Evolutionary conservation across 30 jellyfish, hydroid and myxozoan species (phyloP).

Genomic region (Pelagia noctiluca): DNA sequence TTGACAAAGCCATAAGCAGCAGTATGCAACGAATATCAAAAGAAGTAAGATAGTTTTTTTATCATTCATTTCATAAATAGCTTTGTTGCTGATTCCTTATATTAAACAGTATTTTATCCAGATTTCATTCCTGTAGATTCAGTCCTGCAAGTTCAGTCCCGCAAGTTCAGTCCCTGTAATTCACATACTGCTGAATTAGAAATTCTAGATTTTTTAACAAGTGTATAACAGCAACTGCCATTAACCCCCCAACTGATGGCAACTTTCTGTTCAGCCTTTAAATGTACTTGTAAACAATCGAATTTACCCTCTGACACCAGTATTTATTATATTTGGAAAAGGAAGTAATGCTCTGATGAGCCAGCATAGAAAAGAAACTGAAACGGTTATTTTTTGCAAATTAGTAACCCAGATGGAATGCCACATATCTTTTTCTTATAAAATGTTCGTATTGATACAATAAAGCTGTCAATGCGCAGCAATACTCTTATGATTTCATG

Average conservation of each 20-base stretch:
- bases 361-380: neutral
- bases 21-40: conserved; percentile 39
- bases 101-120: neutral
- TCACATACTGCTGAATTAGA: neutral
- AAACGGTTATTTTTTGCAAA: neutral
- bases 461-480: too few relatives aligned
- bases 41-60: conserved; percentile 29
- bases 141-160: too few relatives aligned
- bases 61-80: conserved; percentile 5
- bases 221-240: conserved; percentile 1
- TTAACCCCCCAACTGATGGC: conserved; percentile 1
- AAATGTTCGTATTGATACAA: neutral
- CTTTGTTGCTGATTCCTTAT: neutral
- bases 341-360: neutral
- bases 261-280: neutral
- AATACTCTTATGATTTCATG: too few relatives aligned
- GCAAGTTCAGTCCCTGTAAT: neutral
- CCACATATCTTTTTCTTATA: neutral
- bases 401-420: conserved; percentile 1
- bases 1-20: conserved; percentile 20
- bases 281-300: neutral
- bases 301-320: neutral
- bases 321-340: too few relatives aligned
- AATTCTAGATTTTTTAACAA: neutral
- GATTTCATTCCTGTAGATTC: neutral